Evolutionary conservation across 2,888 invertebrate genomes (phyloP), one percentile per base, ranked within the genome.

Genomic region (Sarcophaga carnaria): DNA sequence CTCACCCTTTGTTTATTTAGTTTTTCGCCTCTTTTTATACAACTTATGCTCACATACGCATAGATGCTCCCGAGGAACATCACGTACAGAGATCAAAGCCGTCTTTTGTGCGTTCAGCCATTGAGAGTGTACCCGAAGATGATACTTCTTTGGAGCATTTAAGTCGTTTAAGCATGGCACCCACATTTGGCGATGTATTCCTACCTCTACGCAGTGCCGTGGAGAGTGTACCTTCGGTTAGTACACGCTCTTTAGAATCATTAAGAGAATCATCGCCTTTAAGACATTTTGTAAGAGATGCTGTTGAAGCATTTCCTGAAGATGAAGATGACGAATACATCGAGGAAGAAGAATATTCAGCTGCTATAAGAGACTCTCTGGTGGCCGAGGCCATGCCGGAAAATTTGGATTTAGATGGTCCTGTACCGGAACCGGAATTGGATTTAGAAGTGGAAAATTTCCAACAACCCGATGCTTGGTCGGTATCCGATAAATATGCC

Each of bases 131-230:
- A 49, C 92, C 93, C 0, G 75, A 86, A 64, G 76, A 88, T 22
- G 90, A 90, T n/a, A 37, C 37, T 2, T 63, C 59, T 78, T 88
- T 54, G 17, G 88, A 88, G 45, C 62, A 83, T 11, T 82, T 90
- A 5, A 90, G 90, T 75, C 91, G 92, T 54, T 90, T 89, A 64
- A 92, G 92, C 6, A 47, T 91, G 17, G 90, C 90, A 6, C 90
- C 92, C 20, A 89, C 90, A 3, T 93, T 92, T 83, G 93, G 93
- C 0, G 92, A 93, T 6, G 86, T 91, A 3, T 93, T 93, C 84
- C 91, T 96, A 74, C 97, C 97, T 0, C 94, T 97, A 83, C 94
- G 97, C 84, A 95, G 95, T 71, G 97, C 97, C 2, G 97, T 97
- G 3, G 97, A 97, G 93, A 96, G 95, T 90, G 93, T 96, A 82